Evolutionary conservation across 2,797 vertebrate genomes (phyloP).

Genomic region (Cottoperca gobio): DNA sequence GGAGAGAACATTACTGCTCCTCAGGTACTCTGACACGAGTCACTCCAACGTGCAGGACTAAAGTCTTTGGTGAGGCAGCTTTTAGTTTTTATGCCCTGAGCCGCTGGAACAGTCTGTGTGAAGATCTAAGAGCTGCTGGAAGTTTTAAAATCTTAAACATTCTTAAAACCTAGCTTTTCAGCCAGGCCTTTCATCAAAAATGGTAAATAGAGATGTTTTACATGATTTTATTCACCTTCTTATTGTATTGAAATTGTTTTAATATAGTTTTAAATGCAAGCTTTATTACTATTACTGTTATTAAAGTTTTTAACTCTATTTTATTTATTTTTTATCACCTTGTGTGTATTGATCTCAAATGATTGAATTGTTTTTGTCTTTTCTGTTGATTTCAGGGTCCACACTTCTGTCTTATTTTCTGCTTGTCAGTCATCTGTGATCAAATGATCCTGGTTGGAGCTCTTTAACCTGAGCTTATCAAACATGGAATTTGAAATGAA

Average conservation of each 20-base stretch:
- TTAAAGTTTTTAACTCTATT: neutral
- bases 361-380: too few relatives aligned
- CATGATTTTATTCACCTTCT: neutral
- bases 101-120: neutral
- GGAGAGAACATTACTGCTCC: too few relatives aligned
- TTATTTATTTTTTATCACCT: too few relatives aligned
- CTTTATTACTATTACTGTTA: neutral
- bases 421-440: neutral
- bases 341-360: neutral
- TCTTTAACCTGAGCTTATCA: too few relatives aligned
- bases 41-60: neutral
- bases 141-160: rapidly evolving
- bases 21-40: neutral
- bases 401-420: neutral
- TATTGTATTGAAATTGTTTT: neutral
- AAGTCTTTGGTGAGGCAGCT: neutral
- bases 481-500: neutral
- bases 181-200: neutral
- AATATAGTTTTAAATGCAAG: too few relatives aligned
- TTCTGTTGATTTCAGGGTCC: too few relatives aligned
- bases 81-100: neutral
- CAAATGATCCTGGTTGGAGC: too few relatives aligned
- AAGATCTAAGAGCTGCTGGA: neutral
- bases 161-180: neutral
- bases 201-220: too few relatives aligned